Evolutionary conservation across 2,888 invertebrate genomes (phyloP).

Genomic region (Melinaea marsaeus): DNA sequence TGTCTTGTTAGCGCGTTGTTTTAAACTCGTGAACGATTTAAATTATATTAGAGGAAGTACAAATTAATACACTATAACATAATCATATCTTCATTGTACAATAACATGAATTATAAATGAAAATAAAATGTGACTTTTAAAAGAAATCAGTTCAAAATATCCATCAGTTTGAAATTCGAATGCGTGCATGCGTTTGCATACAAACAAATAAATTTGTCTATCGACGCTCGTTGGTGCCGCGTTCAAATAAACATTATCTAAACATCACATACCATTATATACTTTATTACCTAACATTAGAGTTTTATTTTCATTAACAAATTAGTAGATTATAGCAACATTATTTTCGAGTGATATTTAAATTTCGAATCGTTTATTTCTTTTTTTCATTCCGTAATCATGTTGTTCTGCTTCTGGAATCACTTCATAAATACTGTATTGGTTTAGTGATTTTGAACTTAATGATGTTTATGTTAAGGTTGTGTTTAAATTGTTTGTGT

Average conservation of each 20-base stretch:
- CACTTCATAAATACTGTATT: conserved; percentile 40
- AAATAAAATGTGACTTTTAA: conserved; percentile 22
- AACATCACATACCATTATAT: conserved; percentile 19
- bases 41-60: neutral
- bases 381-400: conserved; percentile 43
- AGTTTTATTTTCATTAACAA: conserved; percentile 22
- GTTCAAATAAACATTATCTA: conserved; percentile 40
- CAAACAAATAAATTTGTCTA: conserved; percentile 51
- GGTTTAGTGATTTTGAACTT: conserved; percentile 28
- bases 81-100: neutral
- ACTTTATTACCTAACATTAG: conserved; percentile 23
- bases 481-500: conserved; percentile 27
- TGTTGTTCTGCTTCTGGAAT: conserved; percentile 50
- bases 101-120: neutral
- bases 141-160: conserved; percentile 28
- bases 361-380: conserved; percentile 50
- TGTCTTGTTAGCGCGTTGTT: conserved; percentile 31
- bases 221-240: conserved; percentile 38
- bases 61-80: too few species aligned
- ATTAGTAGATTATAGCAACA: conserved; percentile 36
- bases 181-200: conserved; percentile 45
- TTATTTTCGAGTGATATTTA: conserved; percentile 52
- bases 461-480: conserved; percentile 31
- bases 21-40: neutral
- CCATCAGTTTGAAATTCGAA: conserved; percentile 44